phyloP scores from a whole-genome alignment of 1,140 invertebrate species.

The Zaprionus davidi region DNA sequence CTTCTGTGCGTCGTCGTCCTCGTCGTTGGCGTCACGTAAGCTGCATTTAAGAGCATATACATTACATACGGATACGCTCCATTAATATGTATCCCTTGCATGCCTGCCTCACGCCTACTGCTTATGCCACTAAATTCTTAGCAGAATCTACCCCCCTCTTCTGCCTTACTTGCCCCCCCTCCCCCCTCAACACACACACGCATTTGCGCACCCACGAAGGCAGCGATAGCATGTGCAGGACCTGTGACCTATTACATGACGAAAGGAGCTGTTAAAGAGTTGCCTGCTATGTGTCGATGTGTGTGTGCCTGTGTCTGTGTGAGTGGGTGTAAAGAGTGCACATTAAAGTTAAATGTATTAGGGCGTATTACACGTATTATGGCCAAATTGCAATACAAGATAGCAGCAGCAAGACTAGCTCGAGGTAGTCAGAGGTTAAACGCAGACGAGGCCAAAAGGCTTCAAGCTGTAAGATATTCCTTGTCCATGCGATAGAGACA shows the following conservation, averaged over 20 bases:
- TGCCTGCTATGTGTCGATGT: constrained; percentile 16
- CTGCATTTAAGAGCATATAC: constrained; percentile 79
- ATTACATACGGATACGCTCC: constrained; percentile 80
- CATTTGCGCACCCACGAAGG: neutral
- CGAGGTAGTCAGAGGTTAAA: constrained; percentile 3
- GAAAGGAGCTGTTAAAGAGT: constrained; percentile 68
- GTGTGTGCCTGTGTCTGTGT: neutral
- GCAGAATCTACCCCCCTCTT: neutral
- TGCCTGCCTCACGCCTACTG: constrained; percentile 66
- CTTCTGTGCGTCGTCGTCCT: constrained; percentile 10
- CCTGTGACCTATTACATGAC: constrained; percentile 72
- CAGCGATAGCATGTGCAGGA: constrained; percentile 46
- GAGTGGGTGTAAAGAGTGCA: constrained; percentile 11
- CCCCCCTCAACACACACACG: constrained; percentile 6
- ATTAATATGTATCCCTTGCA: constrained; percentile 81
- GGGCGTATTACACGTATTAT: constrained; percentile 41
- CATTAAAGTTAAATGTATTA: constrained; percentile 51
- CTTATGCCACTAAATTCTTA: constrained; percentile 58
- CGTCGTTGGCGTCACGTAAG: constrained; percentile 62
- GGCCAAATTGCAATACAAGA: constrained; percentile 44
- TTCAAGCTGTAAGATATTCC: neutral
- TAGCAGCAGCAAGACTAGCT: constrained; percentile 5
- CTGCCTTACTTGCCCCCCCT: neutral
- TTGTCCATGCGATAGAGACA: neutral
- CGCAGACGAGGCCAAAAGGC: neutral